A percentile compares a stretch with the other conserved stretches of the same genome.
These are phyloP conservation scores for Xestia c-nigrum DNA, from an alignment of 2,888 invertebrate genomes.

Conservation along the genomic window DNA sequence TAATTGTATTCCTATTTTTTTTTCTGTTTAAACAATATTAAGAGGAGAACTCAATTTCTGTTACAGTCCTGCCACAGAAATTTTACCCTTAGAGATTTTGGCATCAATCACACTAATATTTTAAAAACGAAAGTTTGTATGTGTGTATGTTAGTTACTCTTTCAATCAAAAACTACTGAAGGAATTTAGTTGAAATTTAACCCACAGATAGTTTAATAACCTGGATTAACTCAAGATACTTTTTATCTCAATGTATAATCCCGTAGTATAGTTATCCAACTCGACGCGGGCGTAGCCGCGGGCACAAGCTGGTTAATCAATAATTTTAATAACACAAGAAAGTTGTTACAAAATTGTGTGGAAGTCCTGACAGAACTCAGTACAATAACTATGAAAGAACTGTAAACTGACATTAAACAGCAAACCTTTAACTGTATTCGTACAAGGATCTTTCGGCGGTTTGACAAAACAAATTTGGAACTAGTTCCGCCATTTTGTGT, in stretches of 20 bases:
- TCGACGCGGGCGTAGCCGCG: no score
- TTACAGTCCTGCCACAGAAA: neutral
- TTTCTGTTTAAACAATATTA: neutral
- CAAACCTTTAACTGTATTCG: neutral
- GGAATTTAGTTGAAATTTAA: no score
- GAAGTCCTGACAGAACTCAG: neutral
- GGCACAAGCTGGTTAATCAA: no score
- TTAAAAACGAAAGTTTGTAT: no score
- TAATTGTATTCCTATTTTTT: neutral
- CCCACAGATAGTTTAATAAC: no score
- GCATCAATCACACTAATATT: neutral
- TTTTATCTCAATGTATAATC: no score
- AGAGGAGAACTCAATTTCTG: neutral
- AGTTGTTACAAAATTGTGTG: neutral
- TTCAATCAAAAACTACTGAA: no score
- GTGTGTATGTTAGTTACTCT: no score
- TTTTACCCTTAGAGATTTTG: neutral
- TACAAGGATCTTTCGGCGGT: neutral
- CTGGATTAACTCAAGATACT: no score
- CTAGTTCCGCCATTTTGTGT: neutral
- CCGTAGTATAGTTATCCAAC: no score
- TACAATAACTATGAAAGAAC: neutral
- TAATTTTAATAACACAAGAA: neutral
- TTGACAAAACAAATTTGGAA: neutral
- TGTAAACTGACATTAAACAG: neutral